Base-by-base conservation (phyloP, 1,140 invertebrate genomes). In the Melipona quadrifasciata region DNA sequence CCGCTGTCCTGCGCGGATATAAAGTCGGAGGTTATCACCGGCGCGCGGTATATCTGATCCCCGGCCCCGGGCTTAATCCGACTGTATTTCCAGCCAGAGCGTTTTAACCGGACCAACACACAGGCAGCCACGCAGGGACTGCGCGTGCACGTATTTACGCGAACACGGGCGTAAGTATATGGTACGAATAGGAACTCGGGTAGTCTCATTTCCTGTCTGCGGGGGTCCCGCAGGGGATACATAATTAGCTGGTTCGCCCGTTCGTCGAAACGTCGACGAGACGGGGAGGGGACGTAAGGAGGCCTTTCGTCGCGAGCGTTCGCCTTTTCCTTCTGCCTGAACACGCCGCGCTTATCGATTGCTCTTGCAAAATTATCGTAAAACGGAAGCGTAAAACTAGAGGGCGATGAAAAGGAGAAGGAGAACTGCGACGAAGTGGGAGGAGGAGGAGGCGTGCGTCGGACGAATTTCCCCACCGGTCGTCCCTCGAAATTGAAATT, bases 191-290 rank as follows among this genome's bases (percentile, higher is more conserved):
- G 87, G 87, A 93, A 93, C 91, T 94, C 90, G 86, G 92, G 90
- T 93, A 94, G 92, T 94, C 93, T 94, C 94, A 94, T 94, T 95
- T 94, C 94, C 94, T 94, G 94, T 94, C 93, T 91, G 91, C 92
- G 93, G 93, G 94, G 94, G 92, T 94, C 93, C 93, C 91, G 90
- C 92, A 93, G 91, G 93, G 92, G 92, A 93, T 93, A 91, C 93
- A 92, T 94, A 94, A 94, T 94, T 94, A 95, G 93, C 92, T 87
- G 93, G 87, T 90, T 93, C 86, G 91, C 90, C 91, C 90, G 91
- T 91, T 90, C 90, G 65, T 85, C 67, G 72, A 24, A 80, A 71
- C 68, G 78, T 24, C 67, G 71, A 21, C 65, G 17, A 31, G 27
- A 67, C 31, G 39, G 55, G 27, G 70, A 17, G 51, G 31, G 39